phyloP scores from a whole-genome alignment of 2,797 vertebrate species.

The Melopsittacus undulatus region DNA sequence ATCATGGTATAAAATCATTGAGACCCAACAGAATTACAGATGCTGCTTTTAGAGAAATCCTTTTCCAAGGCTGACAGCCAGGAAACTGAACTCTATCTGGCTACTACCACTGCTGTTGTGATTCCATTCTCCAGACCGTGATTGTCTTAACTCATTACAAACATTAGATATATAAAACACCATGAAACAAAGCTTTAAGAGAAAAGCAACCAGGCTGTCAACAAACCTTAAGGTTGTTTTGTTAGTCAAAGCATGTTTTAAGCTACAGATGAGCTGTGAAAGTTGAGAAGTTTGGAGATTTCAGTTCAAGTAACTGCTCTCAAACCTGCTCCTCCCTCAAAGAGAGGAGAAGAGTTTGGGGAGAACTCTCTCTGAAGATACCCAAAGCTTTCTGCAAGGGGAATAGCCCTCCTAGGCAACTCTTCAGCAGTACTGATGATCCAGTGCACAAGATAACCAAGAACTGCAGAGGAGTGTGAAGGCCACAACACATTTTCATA shows the following conservation, averaged over 20 bases:
- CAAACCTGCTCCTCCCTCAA: neutral
- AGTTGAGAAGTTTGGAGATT: neutral
- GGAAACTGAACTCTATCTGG: neutral
- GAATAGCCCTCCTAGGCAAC: neutral
- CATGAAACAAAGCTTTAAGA: neutral
- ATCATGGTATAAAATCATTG: neutral
- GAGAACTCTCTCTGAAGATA: neutral
- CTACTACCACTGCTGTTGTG: neutral
- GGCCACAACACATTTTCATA: neutral
- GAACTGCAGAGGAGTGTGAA: neutral
- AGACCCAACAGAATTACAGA: neutral
- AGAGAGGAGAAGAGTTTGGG: neutral
- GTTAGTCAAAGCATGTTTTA: neutral
- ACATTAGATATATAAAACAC: neutral
- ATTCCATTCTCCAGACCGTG: neutral
- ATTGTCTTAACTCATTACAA: constrained; percentile 1
- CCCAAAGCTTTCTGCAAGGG: neutral
- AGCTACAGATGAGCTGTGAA: neutral
- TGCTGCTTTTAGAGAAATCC: neutral
- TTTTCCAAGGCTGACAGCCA: neutral
- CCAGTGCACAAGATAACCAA: neutral
- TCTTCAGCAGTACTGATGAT: neutral
- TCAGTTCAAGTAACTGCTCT: neutral
- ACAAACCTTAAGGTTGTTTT: neutral
- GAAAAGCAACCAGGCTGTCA: neutral